phyloP scores from a whole-genome alignment of 2,888 invertebrate species.

The Merodon equestris region DNA sequence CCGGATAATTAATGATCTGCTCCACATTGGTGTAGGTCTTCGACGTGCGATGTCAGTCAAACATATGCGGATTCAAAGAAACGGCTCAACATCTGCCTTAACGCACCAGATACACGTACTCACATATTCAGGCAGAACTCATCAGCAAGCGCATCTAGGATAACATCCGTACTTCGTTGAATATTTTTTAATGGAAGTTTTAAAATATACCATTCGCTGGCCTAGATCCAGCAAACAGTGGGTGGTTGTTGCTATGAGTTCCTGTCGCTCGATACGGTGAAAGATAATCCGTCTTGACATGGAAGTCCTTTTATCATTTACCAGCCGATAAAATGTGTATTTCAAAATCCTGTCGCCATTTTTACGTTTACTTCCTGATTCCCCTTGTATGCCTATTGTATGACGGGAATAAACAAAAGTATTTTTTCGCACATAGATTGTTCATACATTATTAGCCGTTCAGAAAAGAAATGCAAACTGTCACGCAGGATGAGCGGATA shows the following conservation, averaged over 20 bases:
- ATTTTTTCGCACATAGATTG: not conserved
- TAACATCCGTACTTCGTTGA: conserved; percentile 11
- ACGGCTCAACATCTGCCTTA: conserved; percentile 64
- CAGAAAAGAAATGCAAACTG: conserved; percentile 76
- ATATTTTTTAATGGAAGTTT: conserved; percentile 64
- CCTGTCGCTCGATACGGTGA: conserved; percentile 51
- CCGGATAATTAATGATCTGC: conserved; percentile 78
- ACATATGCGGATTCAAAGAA: conserved; percentile 65
- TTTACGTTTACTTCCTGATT: conserved; percentile 8
- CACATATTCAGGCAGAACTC: not conserved
- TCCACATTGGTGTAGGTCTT: conserved; percentile 73
- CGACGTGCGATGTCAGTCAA: conserved; percentile 66
- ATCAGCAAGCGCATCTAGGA: conserved; percentile 7
- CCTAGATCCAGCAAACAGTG: conserved; percentile 35
- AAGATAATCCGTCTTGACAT: conserved; percentile 56
- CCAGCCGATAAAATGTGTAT: conserved; percentile 10
- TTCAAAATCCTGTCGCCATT: conserved; percentile 48
- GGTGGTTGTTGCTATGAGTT: conserved; percentile 43
- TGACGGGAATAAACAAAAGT: not conserved
- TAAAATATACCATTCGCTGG: conserved; percentile 26
- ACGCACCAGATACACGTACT: conserved; percentile 23
- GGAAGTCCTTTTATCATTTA: conserved; percentile 44
- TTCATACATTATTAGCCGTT: conserved; percentile 3
- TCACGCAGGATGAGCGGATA: conserved; percentile 76
- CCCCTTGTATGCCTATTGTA: not conserved